Evolutionary conservation across 2,113 vertebrate genomes (phyloP).

Genomic region (Channa maculata): DNA sequence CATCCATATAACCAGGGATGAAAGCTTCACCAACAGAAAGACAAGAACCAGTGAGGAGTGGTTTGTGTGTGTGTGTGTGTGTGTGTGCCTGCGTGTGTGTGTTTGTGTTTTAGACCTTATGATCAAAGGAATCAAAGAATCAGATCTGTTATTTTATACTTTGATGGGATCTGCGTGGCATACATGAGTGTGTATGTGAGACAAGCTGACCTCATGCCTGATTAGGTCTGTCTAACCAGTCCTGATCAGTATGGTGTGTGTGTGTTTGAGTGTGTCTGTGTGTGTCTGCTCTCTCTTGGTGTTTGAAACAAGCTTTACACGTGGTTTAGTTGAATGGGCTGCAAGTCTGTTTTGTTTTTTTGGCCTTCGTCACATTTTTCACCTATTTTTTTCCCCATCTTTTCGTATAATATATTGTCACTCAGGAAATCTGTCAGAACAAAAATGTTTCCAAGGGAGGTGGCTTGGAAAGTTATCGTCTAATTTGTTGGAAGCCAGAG

Average conservation of each 20-base stretch:
- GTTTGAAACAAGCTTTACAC: conserved; percentile 28
- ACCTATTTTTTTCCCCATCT: background rate
- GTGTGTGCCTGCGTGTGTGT: conserved; percentile 19
- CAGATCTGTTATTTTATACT: conserved; percentile 54
- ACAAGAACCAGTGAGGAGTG: conserved; percentile 56
- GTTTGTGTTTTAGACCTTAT: conserved; percentile 6
- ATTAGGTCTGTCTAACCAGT: conserved; percentile 57
- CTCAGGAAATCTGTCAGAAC: background rate
- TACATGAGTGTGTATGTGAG: conserved; percentile 8
- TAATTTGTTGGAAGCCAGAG: conserved; percentile 51
- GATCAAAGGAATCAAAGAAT: conserved; percentile 71
- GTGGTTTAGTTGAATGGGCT: background rate
- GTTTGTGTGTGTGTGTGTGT: conserved; percentile 17
- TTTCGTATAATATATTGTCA: conserved; percentile 4
- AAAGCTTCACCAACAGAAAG: conserved; percentile 68
- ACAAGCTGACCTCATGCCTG: conserved; percentile 40
- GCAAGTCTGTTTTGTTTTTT: background rate
- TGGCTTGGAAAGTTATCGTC: conserved; percentile 25
- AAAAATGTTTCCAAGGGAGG: conserved; percentile 11
- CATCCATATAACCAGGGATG: conserved; percentile 76
- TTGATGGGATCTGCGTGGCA: conserved; percentile 62
- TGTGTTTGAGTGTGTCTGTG: conserved; percentile 25
- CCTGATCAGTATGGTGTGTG: conserved; percentile 27
- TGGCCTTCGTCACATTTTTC: background rate
- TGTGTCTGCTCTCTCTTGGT: background rate